Base-by-base conservation (phyloP, 2,113 vertebrate genomes). In the Thymallus thymallus region DNA sequence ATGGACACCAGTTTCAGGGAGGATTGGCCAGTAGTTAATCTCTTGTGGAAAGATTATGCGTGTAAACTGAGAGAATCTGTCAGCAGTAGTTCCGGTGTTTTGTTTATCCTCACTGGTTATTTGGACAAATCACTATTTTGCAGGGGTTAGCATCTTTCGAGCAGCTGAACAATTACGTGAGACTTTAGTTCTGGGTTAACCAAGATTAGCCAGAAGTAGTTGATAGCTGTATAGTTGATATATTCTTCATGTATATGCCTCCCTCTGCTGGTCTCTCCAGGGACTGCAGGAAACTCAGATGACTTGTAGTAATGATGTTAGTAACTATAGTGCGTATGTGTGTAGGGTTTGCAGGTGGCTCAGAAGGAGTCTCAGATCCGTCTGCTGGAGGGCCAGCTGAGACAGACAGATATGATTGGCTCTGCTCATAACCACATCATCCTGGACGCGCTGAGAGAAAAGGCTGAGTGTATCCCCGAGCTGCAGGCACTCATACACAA, bases 351-450 rank as follows among this genome's bases (percentile, higher is more conserved):
- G 71, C 96, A 97, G 79, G 98, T 98, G 71, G 96, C 95, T 6
- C 97, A 98, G 89, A 98, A 95, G 78, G 98, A 98, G 73, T 92
- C 95, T 2, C 97, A 99, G 93, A 94, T 99, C 76, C 90, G 97
- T 1, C 92, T 99, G 71, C 84, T 99, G 80, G 97, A 98, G 81
- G 98, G 96, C 1, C 95, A 98, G 23, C 91, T 99, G 85, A 91
- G 92, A 76, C 98, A 98, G 90, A 93, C 93, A 0, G 97, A 99
- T 4, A 67, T 95, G 83, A 94, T 94, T 0, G 89, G 93, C 84
- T 92, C 96, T 0, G 94, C 95, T 0, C 96, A 98, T 80, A 96
- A 95, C 87, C 96, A 99, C 23, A 89, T 95, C 45, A 93, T 99
- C 77, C 93, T 99, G 26, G 96, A 98, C 0, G 96, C 96, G 6